A percentile compares a stretch with the other conserved stretches of the same genome.
phyloP scores from a whole-genome alignment of 2,888 invertebrate species.

The Synanthedon myopaeformis region DNA sequence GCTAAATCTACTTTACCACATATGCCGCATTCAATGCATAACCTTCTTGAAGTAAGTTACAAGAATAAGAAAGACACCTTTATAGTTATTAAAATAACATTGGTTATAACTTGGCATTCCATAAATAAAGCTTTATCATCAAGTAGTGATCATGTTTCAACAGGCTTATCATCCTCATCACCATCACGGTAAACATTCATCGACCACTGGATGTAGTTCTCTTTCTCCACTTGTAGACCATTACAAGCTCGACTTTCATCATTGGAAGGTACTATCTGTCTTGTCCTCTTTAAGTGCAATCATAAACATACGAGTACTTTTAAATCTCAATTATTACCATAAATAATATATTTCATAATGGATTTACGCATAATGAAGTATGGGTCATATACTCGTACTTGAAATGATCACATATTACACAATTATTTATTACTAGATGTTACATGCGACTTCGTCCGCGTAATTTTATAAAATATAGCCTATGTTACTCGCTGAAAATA shows the following conservation, averaged over 20 bases:
- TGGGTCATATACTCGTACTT: no score
- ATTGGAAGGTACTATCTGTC: background rate
- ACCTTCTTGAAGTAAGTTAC: conserved; percentile 70
- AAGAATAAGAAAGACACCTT: no score
- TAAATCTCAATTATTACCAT: no score
- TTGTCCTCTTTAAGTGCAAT: no score
- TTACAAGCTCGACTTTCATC: background rate
- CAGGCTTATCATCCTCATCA: background rate
- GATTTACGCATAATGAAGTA: no score
- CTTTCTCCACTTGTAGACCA: background rate
- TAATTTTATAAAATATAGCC: no score
- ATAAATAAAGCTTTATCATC: background rate
- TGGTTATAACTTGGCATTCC: background rate
- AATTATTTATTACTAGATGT: no score
- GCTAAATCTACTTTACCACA: conserved; percentile 69
- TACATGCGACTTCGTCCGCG: no score
- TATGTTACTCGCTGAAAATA: no score
- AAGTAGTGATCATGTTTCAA: background rate
- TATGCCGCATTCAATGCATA: conserved; percentile 66
- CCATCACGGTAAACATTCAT: background rate
- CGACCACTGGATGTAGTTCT: background rate
- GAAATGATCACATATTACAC: no score
- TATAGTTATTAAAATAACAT: background rate
- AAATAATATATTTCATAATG: no score
- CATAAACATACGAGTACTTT: no score